phyloP scores from a whole-genome alignment of 2,888 invertebrate genomes.

The Agriopis marginaria region DNA sequence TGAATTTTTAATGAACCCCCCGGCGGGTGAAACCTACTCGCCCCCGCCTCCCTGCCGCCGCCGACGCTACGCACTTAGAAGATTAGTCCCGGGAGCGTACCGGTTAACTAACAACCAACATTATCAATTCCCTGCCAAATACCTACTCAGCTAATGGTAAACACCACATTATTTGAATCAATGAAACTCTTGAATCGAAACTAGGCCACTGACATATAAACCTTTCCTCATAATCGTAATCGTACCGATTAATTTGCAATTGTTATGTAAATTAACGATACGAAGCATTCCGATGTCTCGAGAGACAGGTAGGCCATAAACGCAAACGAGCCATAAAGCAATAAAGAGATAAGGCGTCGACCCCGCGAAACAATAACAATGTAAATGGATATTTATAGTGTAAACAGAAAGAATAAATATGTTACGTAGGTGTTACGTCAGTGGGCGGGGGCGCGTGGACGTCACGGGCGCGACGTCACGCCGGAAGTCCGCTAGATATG shows the following conservation, averaged over 20 bases:
- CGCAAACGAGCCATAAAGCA: constrained; percentile 70
- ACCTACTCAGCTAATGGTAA: constrained; percentile 41
- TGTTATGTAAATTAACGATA: constrained; percentile 40
- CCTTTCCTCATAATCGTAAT: constrained; percentile 34
- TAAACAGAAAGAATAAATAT: constrained; percentile 81
- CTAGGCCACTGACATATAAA: constrained; percentile 18
- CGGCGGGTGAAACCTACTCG: constrained; percentile 46
- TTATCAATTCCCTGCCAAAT: constrained; percentile 56
- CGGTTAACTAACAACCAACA: constrained; percentile 69
- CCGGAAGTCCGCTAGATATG: constrained; percentile 83
- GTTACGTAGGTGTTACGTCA: constrained; percentile 77
- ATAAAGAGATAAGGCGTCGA: constrained; percentile 81
- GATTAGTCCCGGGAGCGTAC: constrained; percentile 82
- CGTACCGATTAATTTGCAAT: constrained; percentile 43
- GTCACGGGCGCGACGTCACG: constrained; percentile 79
- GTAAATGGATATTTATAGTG: constrained; percentile 82
- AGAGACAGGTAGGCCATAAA: constrained; percentile 61
- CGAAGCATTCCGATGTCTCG: constrained; percentile 43
- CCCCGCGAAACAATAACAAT: constrained; percentile 80
- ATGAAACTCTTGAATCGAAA: constrained; percentile 20
- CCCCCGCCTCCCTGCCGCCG: constrained; percentile 40
- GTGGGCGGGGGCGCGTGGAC: constrained; percentile 53
- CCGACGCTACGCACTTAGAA: constrained; percentile 81
- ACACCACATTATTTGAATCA: constrained; percentile 25
- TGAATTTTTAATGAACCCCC: constrained; percentile 84